Conservation (phyloP, 2,113 vertebrate genomes). For the Muntiacus muntjak region DNA sequence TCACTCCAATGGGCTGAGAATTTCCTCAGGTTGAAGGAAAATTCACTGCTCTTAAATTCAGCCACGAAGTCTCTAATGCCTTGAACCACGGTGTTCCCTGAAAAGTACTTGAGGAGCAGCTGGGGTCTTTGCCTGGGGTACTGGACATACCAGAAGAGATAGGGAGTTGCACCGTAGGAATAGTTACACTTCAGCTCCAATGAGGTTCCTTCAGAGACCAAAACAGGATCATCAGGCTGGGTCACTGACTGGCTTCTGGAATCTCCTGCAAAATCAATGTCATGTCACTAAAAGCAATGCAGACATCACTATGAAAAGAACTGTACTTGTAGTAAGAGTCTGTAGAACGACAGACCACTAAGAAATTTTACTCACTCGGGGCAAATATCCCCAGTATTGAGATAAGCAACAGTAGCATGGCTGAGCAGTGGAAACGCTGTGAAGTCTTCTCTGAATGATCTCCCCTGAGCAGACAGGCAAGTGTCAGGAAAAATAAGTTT, state of each 20-base stretch:
- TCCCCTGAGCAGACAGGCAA: neutral
- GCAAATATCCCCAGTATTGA: neutral
- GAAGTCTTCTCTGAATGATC: neutral
- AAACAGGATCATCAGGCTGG: neutral
- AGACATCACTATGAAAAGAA: neutral
- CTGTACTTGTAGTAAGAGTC: neutral
- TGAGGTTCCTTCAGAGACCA: neutral
- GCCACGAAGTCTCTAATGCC: constrained; percentile 3
- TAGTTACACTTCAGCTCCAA: constrained; percentile 28
- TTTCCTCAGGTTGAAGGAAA: constrained; percentile 50
- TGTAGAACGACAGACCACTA: neutral
- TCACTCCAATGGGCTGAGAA: neutral
- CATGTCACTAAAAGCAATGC: neutral
- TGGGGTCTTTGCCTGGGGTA: neutral
- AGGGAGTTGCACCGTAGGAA: neutral
- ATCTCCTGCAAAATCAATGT: constrained; percentile 1
- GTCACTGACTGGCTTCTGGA: neutral
- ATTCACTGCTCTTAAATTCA: neutral
- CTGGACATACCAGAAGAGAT: constrained; percentile 6
- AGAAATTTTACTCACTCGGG: neutral
- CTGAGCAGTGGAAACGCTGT: neutral
- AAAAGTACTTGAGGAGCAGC: neutral
- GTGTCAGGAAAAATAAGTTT: neutral
- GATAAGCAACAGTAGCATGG: neutral
- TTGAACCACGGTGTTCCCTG: neutral